Evolutionary conservation across 1,140 invertebrate genomes (phyloP), one percentile per base, ranked within the genome.

Genomic region (Rhagoletis pomonella): DNA sequence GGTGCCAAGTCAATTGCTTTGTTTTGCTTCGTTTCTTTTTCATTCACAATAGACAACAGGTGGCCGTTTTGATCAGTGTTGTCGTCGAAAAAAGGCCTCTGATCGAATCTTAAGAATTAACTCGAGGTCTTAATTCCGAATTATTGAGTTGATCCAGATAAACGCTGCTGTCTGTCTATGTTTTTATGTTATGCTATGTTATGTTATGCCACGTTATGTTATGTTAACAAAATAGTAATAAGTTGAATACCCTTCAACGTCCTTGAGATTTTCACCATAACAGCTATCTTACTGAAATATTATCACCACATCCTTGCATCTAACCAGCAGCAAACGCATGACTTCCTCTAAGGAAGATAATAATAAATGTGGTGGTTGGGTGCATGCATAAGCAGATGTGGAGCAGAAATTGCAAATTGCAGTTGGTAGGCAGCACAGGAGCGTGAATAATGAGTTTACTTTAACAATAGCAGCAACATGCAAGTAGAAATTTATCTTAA

Each of bases 381-480:
- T n/a, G 50, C 29, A 73, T 58, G 47, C 47, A 50, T 50, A n/a
- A 50, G 73, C 19, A 58, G 3, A 12, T 81, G 73, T 19, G 73
- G 44, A 69, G 73, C 44, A 9, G 47, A 10, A 19, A 42, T 81
- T 81, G 73, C 47, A 81, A 81, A 81, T 81, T 81, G 50, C 47
- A 58, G 47, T 55, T 29, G 50, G 47, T 81, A 50, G 69, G 47
- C 73, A 17, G 6, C 73, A 29, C 19, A 81, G 47, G 7, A 81
- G 73, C 73, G 14, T 81, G 42, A 81, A 81, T 81, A 81, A 81
- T 81, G 73, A 17, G 60, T 62, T 17, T 62, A 14, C n/a, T 14
- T 62, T 14, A 14, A 14, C 12, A n/a, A 14, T 14, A 14, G 60
- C 12, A n/a, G 9, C 9, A 12, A 62, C 17, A 14, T 62, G 60